Percentiles rank a stretch among this genome's conserved stretches.
These are phyloP conservation scores for Tiliacea aurago DNA, from an alignment of 2,888 invertebrate genomes.

Conservation along the genomic window DNA sequence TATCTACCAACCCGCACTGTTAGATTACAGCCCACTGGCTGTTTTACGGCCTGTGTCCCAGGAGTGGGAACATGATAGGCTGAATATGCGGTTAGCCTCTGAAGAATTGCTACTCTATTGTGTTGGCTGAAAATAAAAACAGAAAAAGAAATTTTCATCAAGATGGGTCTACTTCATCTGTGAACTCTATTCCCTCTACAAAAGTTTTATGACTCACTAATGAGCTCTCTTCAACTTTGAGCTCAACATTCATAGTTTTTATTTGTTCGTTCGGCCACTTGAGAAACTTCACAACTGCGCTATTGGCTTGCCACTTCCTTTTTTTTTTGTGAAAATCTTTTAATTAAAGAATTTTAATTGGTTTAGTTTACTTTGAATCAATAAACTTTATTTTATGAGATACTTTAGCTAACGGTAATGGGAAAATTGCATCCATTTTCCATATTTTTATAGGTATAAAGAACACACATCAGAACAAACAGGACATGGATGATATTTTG, in stretches of 20 bases:
- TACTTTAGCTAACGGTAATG: neutral
- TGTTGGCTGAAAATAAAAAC: constrained; percentile 10
- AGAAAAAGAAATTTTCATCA: constrained; percentile 9
- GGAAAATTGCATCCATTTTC: constrained; percentile 4
- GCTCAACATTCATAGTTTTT: constrained; percentile 50
- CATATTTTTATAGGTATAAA: neutral
- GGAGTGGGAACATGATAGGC: neutral
- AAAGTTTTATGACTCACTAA: constrained; percentile 60
- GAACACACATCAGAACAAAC: neutral
- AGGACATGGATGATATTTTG: neutral
- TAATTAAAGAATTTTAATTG: constrained; percentile 34
- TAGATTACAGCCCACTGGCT: neutral
- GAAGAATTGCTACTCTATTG: neutral
- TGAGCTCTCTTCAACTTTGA: constrained; percentile 51
- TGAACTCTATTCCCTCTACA: constrained; percentile 36
- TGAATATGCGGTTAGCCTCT: neutral
- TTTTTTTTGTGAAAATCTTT: constrained; percentile 33
- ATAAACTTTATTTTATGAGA: neutral
- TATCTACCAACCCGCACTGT: neutral
- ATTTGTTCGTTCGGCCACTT: constrained; percentile 53
- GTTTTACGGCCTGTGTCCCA: neutral
- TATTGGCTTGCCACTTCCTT: constrained; percentile 17
- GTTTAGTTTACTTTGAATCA: constrained; percentile 8
- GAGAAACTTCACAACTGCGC: constrained; percentile 18
- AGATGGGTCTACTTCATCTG: constrained; percentile 37